These are phyloP conservation scores for Dimorphilus gyrociliatus DNA, from an alignment of 2,888 invertebrate species.

Conservation along the genomic window DNA sequence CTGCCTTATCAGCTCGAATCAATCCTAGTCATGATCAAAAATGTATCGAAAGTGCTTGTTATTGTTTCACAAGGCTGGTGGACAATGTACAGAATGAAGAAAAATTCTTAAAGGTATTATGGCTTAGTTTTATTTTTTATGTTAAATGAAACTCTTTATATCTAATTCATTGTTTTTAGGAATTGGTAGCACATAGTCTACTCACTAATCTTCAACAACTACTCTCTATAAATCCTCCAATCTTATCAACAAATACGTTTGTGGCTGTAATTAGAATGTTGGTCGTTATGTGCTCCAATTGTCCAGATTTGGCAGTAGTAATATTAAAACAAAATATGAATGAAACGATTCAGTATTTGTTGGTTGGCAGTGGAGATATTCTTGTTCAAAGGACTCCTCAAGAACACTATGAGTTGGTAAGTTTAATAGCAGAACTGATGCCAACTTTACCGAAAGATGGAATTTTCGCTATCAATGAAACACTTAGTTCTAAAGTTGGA, in stretches of 20 bases:
- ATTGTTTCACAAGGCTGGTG: conserved; percentile 85
- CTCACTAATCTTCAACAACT: conserved; percentile 81
- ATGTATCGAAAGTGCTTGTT: conserved; percentile 88
- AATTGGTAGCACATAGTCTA: conserved; percentile 73
- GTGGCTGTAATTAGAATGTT: conserved; percentile 89
- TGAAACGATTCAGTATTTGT: conserved; percentile 76
- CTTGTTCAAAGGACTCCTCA: conserved; percentile 78
- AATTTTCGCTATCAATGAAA: conserved; percentile 77
- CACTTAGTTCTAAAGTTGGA: conserved; percentile 46
- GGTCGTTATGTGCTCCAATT: conserved; percentile 85
- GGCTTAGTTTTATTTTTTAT: no score
- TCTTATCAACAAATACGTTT: conserved; percentile 83
- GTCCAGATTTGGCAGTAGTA: conserved; percentile 78
- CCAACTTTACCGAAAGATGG: conserved; percentile 86
- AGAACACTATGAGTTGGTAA: conserved; percentile 90
- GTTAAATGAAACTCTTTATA: no score
- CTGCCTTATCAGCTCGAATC: conserved; percentile 56
- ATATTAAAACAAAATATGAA: conserved; percentile 70
- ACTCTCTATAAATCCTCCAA: conserved; percentile 77
- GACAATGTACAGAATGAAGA: conserved; percentile 90
- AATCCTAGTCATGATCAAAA: conserved; percentile 76
- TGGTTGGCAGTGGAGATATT: no score
- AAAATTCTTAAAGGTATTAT: conserved; percentile 62
- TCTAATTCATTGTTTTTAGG: no score
- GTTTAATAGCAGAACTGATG: conserved; percentile 89